Conservation (phyloP, 2,888 invertebrate genomes). For the Drosophila nigricruria region DNA sequence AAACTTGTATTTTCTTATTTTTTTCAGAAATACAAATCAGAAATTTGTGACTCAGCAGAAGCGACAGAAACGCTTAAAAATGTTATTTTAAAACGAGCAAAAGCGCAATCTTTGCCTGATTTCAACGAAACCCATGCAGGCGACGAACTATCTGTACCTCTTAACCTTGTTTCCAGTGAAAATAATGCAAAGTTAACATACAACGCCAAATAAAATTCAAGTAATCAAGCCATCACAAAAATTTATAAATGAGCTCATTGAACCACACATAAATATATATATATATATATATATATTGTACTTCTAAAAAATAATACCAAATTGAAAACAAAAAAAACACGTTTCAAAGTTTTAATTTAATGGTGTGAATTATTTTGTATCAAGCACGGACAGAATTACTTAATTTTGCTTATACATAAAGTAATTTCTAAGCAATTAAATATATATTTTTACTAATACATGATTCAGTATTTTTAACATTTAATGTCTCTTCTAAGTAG, state of each 20-base stretch:
- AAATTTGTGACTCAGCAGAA: conserved; percentile 49
- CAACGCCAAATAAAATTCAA: conserved; percentile 76
- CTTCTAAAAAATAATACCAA: conserved; percentile 79
- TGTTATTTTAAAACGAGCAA: conserved; percentile 67
- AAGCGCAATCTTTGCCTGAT: conserved; percentile 64
- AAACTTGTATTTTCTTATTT: neutral
- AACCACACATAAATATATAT: conserved; percentile 22
- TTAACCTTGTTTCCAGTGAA: conserved; percentile 81
- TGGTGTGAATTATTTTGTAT: conserved; percentile 63
- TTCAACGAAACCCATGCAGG: conserved; percentile 64
- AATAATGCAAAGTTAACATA: conserved; percentile 79
- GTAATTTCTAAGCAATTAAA: conserved; percentile 57
- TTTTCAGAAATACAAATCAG: conserved; percentile 65
- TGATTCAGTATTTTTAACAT: conserved; percentile 81
- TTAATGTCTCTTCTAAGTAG: conserved; percentile 68
- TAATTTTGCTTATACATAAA: conserved; percentile 70
- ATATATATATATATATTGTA: conserved; percentile 35
- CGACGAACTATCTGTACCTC: conserved; percentile 75
- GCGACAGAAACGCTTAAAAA: conserved; percentile 67
- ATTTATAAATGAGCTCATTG: conserved; percentile 65
- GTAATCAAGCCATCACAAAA: conserved; percentile 58
- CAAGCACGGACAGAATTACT: conserved; percentile 79
- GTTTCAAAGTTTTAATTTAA: conserved; percentile 69
- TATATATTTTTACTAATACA: conserved; percentile 71
- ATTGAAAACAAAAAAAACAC: conserved; percentile 60